Evolutionary conservation across 92 coral and sea anemone genomes (phyloP).

Genomic region (Plumapathes pennacea): DNA sequence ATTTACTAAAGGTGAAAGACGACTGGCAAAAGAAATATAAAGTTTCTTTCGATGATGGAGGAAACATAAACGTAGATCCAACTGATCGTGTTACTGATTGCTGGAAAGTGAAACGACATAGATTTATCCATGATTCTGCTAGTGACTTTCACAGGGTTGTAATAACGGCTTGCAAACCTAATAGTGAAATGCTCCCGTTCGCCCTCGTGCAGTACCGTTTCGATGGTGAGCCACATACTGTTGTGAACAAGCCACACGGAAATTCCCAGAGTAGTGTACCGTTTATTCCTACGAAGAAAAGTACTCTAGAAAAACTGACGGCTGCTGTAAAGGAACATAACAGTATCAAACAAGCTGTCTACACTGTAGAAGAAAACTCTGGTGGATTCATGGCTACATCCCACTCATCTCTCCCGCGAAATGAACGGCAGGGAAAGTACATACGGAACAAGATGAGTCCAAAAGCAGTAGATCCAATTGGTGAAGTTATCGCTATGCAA

Average conservation of each 20-base stretch:
- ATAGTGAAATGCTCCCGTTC: constrained; percentile 38
- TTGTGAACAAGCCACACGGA: constrained; percentile 45
- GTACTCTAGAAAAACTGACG: constrained; percentile 44
- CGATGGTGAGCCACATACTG: constrained; percentile 36
- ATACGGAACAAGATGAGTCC: constrained; percentile 21
- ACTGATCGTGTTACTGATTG: constrained; percentile 7
- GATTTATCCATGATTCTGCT: constrained; percentile 41
- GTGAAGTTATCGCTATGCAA: constrained; percentile 16
- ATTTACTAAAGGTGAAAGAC: constrained; percentile 20
- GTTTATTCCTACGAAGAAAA: constrained; percentile 47
- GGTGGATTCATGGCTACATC: constrained; percentile 56
- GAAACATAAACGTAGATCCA: constrained; percentile 11
- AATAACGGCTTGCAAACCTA: constrained; percentile 29
- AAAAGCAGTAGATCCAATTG: constrained; percentile 44
- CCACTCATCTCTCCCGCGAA: constrained; percentile 49
- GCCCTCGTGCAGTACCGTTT: constrained; percentile 51
- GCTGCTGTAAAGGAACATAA: constrained; percentile 25
- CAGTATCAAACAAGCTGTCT: constrained; percentile 47
- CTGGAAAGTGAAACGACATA: constrained; percentile 26
- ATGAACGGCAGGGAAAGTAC: constrained; percentile 49
- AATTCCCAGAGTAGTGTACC: constrained; percentile 39
- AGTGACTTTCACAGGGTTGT: constrained; percentile 42
- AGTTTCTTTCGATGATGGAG: constrained; percentile 8
- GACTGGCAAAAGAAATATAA: constrained; percentile 53
- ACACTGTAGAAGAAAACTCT: constrained; percentile 18